Percentiles rank a stretch among this genome's conserved stretches.
phyloP scores from a whole-genome alignment of 35 echinoderm and acorn worm genomes.

The Ophiothrix spiculata region DNA sequence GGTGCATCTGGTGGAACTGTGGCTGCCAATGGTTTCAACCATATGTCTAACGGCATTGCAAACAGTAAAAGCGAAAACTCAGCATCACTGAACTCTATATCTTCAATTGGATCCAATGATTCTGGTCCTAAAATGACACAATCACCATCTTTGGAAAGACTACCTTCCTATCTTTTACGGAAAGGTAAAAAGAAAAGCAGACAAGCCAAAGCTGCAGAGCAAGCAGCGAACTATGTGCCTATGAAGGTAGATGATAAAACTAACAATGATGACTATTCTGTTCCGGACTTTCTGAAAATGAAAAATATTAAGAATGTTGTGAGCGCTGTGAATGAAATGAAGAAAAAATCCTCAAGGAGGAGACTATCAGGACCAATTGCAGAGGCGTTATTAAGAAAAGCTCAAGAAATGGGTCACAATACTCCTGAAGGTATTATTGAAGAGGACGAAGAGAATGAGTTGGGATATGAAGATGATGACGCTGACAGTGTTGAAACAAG shows the following conservation, averaged over 20 bases:
- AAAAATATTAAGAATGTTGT: conserved; percentile 96
- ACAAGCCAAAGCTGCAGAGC: conserved; percentile 39
- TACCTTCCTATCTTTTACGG: conserved; percentile 68
- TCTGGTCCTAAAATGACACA: not conserved
- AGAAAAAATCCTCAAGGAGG: conserved; percentile 71
- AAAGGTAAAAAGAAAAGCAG: conserved; percentile 87
- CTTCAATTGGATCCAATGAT: conserved; percentile 1
- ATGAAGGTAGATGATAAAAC: conserved; percentile 72
- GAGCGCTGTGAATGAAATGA: conserved; percentile 83
- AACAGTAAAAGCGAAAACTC: not conserved
- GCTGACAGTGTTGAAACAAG: not conserved
- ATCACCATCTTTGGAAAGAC: conserved; percentile 45
- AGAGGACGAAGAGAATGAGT: conserved; percentile 16
- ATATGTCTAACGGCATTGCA: not conserved
- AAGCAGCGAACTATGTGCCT: conserved; percentile 43
- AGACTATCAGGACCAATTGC: conserved; percentile 38
- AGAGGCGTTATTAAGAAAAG: not conserved
- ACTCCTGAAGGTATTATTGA: conserved; percentile 30
- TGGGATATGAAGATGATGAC: not conserved
- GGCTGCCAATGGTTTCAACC: no score
- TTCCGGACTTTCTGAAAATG: conserved; percentile 96
- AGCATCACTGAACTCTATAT: not conserved
- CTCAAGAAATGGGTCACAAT: not conserved
- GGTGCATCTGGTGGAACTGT: not conserved
- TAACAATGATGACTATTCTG: conserved; percentile 78